These are phyloP conservation scores for Paradisaea rubra DNA, from an alignment of 2,113 vertebrate species.

Conservation along the genomic window DNA sequence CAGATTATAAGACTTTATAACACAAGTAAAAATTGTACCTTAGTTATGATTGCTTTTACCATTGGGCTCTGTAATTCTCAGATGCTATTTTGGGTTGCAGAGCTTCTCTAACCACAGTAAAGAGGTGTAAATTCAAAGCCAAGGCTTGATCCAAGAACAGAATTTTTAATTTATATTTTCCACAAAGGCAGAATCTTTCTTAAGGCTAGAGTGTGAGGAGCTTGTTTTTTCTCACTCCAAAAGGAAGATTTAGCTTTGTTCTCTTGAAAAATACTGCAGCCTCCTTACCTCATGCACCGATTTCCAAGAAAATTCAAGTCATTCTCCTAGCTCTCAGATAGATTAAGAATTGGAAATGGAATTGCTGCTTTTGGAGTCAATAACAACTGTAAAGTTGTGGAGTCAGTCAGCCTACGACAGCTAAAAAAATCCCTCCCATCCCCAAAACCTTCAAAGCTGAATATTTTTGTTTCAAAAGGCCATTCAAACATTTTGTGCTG, in stretches of 20 bases:
- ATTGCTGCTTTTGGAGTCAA: conserved; percentile 10
- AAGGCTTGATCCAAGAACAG: background rate
- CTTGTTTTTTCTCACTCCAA: background rate
- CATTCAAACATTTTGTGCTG: conserved; percentile 25
- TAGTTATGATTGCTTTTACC: background rate
- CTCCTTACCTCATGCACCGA: background rate
- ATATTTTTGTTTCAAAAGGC: conserved; percentile 47
- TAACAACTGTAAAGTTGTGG: background rate
- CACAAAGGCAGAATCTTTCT: background rate
- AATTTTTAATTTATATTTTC: conserved; percentile 1
- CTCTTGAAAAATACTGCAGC: background rate
- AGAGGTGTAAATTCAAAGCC: background rate
- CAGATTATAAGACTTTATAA: background rate
- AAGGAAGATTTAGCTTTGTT: background rate
- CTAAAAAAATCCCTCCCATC: conserved; percentile 25
- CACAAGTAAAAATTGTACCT: background rate
- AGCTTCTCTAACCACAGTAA: background rate
- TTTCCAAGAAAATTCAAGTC: background rate
- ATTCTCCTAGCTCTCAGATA: background rate
- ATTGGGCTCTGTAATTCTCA: background rate
- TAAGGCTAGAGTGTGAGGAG: background rate
- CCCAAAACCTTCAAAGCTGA: background rate
- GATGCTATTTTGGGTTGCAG: background rate
- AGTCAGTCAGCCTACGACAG: background rate
- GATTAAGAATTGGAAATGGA: background rate